These are phyloP conservation scores for Zosterops lateralis DNA, from an alignment of 2,113 vertebrate species.

Conservation along the genomic window DNA sequence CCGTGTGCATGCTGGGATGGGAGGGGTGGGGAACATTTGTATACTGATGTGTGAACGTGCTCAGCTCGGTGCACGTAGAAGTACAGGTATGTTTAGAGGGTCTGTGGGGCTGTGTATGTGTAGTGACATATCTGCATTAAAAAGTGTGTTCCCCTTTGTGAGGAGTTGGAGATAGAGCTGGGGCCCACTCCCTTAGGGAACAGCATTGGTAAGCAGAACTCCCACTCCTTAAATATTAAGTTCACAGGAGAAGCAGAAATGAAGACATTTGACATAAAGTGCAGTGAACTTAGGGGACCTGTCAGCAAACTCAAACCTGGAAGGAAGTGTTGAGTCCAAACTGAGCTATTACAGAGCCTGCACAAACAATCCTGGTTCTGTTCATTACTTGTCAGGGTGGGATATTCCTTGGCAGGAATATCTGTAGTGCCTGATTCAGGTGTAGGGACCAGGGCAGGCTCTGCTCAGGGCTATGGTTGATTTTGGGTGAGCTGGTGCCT, in stretches of 20 bases:
- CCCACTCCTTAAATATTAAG: neutral
- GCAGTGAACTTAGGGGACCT: neutral
- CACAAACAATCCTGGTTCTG: neutral
- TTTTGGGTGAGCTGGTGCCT: neutral
- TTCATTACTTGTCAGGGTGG: neutral
- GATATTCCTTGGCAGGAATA: neutral
- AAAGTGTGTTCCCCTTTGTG: neutral
- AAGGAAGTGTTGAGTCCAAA: neutral
- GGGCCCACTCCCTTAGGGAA: neutral
- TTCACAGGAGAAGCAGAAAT: neutral
- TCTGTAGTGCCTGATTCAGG: neutral
- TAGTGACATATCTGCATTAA: rapidly evolving
- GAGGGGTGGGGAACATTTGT: neutral
- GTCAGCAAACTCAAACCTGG: neutral
- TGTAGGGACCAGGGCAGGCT: neutral
- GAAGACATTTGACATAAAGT: neutral
- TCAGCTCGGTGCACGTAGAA: neutral
- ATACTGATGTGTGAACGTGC: neutral
- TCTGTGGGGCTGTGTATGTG: neutral
- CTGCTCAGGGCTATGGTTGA: neutral
- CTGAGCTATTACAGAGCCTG: neutral
- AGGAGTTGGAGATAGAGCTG: neutral
- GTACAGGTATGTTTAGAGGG: slow-evolving; percentile 22
- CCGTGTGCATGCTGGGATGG: neutral
- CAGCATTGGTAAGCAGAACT: neutral